These are phyloP conservation scores for Sorex maritimensis DNA, from an alignment of 2,797 vertebrate species.

Conservation along the genomic window DNA sequence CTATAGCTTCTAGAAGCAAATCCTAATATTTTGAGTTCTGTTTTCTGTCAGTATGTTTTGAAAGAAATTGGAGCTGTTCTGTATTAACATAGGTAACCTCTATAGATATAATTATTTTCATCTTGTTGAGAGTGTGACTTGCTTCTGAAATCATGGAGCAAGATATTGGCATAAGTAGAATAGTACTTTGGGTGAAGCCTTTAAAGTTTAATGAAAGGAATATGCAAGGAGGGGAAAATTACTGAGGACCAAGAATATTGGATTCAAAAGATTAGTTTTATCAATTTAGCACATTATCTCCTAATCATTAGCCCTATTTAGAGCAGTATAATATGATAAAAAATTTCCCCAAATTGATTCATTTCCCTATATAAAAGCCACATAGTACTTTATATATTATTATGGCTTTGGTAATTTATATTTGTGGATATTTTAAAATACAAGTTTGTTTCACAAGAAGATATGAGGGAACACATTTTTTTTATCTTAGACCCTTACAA, in stretches of 20 bases:
- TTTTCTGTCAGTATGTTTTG: constrained; percentile 9
- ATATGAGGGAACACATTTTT: not conserved
- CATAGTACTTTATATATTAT: not conserved
- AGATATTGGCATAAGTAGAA: not conserved
- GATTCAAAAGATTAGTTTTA: constrained; percentile 5
- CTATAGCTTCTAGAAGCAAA: not conserved
- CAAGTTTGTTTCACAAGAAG: not conserved
- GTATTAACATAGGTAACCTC: not conserved
- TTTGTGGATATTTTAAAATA: constrained; percentile 29
- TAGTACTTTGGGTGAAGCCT: not conserved
- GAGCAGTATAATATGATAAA: not conserved
- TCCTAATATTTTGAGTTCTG: not conserved
- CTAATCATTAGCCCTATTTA: constrained; percentile 44
- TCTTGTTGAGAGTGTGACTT: constrained; percentile 8
- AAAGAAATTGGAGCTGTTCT: not conserved
- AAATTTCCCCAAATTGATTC: constrained; percentile 13
- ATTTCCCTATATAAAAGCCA: not conserved
- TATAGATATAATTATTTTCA: not conserved
- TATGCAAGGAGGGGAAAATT: not conserved
- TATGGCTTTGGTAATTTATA: not conserved
- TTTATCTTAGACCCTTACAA: not conserved
- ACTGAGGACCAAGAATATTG: constrained; percentile 30
- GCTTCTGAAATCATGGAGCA: not conserved
- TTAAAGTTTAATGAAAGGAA: not conserved
- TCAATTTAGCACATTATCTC: not conserved